phyloP scores from a whole-genome alignment of 2,113 vertebrate genomes.

The Rutilus rutilus region DNA sequence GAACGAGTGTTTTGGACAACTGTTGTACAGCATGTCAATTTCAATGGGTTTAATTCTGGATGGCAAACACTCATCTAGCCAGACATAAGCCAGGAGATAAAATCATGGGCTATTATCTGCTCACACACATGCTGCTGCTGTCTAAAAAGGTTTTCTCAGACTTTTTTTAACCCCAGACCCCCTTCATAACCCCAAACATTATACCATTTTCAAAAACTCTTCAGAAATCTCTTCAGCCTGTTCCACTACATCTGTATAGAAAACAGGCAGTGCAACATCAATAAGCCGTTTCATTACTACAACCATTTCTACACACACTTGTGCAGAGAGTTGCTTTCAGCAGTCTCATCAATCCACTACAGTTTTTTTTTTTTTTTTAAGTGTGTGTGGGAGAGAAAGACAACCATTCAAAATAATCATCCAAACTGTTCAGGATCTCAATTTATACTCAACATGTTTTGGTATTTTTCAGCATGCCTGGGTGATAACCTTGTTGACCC shows the following conservation, averaged over 20 bases:
- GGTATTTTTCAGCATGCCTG: not conserved
- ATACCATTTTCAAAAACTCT: not conserved
- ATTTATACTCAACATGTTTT: not conserved
- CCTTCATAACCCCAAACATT: not conserved
- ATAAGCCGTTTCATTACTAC: not conserved
- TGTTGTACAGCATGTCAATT: conserved; percentile 41
- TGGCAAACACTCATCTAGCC: conserved; percentile 42
- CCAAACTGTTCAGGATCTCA: not conserved
- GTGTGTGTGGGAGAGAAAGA: not conserved
- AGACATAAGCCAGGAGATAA: conserved; percentile 20
- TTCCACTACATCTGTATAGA: too few species aligned
- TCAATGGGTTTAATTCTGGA: conserved; percentile 43
- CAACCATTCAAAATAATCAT: not conserved
- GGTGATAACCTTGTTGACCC: not conserved
- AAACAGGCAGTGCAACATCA: not conserved
- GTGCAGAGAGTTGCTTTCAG: not conserved
- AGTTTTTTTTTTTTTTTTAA: not conserved
- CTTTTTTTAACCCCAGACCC: not conserved
- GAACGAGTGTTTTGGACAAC: not conserved
- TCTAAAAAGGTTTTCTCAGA: not conserved
- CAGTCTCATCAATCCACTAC: conserved; percentile 2
- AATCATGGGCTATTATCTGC: not conserved
- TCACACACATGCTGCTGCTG: not conserved
- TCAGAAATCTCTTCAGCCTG: not conserved
- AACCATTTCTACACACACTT: conserved; percentile 9